phyloP scores from a whole-genome alignment of 2,797 vertebrate species.

The Telmatherina bonti region DNA sequence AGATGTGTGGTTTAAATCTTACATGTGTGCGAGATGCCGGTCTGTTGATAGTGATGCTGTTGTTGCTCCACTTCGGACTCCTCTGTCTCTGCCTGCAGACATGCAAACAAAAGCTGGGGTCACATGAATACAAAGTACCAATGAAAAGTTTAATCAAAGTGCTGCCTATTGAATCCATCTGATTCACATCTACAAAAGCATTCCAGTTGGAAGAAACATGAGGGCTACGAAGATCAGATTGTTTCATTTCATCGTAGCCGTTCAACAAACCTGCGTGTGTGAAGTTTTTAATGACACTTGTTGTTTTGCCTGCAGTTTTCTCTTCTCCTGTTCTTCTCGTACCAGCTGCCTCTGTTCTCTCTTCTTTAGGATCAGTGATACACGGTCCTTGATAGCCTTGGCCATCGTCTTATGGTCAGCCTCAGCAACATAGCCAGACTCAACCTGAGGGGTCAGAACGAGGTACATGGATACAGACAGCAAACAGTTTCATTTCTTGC shows the following conservation, averaged over 20 bases:
- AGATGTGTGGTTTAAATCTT: slow-evolving; percentile 30
- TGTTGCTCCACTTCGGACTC: slow-evolving; percentile 71
- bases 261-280: slow-evolving; percentile 67
- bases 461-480: background rate
- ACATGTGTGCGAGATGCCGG: slow-evolving; percentile 67
- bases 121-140: background rate
- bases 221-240: background rate
- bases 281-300: slow-evolving; percentile 57
- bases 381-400: slow-evolving; percentile 97
- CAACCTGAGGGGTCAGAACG: slow-evolving; percentile 83
- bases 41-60: slow-evolving; percentile 73
- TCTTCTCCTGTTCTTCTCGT: slow-evolving; percentile 93
- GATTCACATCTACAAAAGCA: background rate
- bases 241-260: background rate
- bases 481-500: background rate
- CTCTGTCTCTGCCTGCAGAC: slow-evolving; percentile 66
- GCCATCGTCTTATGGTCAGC: slow-evolving; percentile 99
- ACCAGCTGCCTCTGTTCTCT: slow-evolving; percentile 94
- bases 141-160: background rate
- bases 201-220: background rate
- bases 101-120: slow-evolving; percentile 8
- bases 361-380: slow-evolving; percentile 94
- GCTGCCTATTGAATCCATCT: background rate
- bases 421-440: slow-evolving; percentile 97
- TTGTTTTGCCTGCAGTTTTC: slow-evolving; percentile 70